These are phyloP conservation scores for Malurus leucopterus DNA, from an alignment of 2,797 vertebrate species.

Conservation along the genomic window DNA sequence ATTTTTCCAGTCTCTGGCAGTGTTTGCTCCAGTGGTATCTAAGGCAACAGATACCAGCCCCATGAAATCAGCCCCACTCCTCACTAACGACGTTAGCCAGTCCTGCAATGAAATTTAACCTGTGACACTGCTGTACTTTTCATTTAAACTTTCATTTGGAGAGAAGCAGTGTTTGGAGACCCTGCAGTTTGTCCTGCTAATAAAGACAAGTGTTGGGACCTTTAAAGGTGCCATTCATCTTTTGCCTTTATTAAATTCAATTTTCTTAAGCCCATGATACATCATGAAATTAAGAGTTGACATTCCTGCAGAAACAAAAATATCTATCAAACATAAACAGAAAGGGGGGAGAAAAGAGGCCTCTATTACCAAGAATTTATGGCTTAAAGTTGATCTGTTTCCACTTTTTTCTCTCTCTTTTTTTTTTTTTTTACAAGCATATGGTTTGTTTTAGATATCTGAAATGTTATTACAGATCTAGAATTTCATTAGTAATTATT, in stretches of 20 bases:
- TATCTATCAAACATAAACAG: constrained; percentile 81
- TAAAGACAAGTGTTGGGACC: constrained; percentile 85
- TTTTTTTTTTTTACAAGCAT: constrained; percentile 66
- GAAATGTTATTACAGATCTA: constrained; percentile 77
- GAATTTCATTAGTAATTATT: constrained; percentile 78
- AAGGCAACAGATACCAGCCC: constrained; percentile 73
- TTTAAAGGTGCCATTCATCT: constrained; percentile 84
- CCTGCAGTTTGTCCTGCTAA: constrained; percentile 79
- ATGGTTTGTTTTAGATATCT: constrained; percentile 77
- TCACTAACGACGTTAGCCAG: constrained; percentile 74
- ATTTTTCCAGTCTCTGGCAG: constrained; percentile 54
- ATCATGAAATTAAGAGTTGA: constrained; percentile 83
- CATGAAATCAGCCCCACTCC: constrained; percentile 70
- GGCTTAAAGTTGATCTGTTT: constrained; percentile 76
- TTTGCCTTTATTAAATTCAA: constrained; percentile 83
- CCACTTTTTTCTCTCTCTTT: constrained; percentile 41
- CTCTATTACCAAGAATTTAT: constrained; percentile 78
- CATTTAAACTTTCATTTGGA: constrained; percentile 84
- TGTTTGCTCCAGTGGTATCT: constrained; percentile 69
- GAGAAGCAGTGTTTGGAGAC: constrained; percentile 76
- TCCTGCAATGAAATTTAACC: constrained; percentile 80
- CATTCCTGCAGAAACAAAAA: constrained; percentile 82
- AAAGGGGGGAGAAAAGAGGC: constrained; percentile 5
- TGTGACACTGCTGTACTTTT: constrained; percentile 79
- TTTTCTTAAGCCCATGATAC: constrained; percentile 79